A percentile compares a stretch with the other conserved stretches of the same genome.
Evolutionary conservation across 2,888 invertebrate genomes (phyloP).

Genomic region (Spisula subtruncata): DNA sequence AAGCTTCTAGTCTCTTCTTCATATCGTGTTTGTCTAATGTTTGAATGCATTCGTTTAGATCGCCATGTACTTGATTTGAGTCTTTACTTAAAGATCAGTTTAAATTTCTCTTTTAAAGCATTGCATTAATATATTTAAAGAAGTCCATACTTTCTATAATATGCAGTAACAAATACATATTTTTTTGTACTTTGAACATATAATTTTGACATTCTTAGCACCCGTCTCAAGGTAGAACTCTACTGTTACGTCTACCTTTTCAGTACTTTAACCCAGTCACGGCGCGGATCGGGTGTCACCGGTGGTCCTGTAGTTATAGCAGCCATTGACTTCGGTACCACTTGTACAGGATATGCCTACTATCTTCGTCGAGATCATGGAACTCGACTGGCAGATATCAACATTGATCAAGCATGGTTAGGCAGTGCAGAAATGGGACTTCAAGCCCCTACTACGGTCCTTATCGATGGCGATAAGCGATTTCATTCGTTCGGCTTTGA

Average conservation of each 20-base stretch:
- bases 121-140: too few species aligned
- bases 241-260: neutral
- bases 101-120: too few species aligned
- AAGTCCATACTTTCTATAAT: too few species aligned
- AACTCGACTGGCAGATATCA: slow-evolving; percentile 54
- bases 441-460: slow-evolving; percentile 65
- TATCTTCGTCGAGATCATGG: slow-evolving; percentile 56
- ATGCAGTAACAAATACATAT: too few species aligned
- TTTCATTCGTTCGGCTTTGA: slow-evolving; percentile 69
- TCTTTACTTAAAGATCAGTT: too few species aligned
- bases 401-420: slow-evolving; percentile 63
- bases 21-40: too few species aligned
- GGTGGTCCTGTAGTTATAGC: neutral
- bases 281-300: neutral
- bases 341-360: slow-evolving; percentile 65
- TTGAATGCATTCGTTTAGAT: too few species aligned
- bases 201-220: too few species aligned
- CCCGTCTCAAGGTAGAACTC: too few species aligned
- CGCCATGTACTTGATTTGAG: too few species aligned
- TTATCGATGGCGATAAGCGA: slow-evolving; percentile 52
- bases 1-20: too few species aligned
- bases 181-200: too few species aligned
- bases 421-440: slow-evolving; percentile 64
- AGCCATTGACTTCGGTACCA: slow-evolving; percentile 43
- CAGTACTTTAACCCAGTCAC: neutral